Conservation (phyloP, 2,113 vertebrate species). For the Hippopotamus amphibius region DNA sequence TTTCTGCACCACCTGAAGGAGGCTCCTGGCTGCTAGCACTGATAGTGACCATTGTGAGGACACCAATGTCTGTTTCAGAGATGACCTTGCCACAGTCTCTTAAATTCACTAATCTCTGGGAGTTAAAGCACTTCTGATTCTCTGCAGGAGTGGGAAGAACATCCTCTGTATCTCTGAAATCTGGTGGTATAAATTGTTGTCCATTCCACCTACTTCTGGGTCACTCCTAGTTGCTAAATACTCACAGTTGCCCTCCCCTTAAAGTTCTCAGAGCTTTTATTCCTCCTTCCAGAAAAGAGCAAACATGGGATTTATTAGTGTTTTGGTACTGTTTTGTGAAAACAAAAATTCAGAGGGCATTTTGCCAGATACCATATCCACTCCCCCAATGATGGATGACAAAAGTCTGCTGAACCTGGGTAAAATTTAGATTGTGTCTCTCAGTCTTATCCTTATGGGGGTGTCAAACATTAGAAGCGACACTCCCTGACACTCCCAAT, state of each 20-base stretch:
- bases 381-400: background rate
- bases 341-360: constrained; percentile 42
- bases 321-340: constrained; percentile 50
- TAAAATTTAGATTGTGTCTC: background rate
- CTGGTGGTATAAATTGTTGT: background rate
- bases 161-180: background rate
- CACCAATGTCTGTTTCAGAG: background rate
- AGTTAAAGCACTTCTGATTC: background rate
- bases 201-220: background rate
- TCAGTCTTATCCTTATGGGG: background rate
- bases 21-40: background rate
- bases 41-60: background rate
- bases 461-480: background rate
- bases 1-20: background rate
- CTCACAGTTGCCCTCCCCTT: background rate
- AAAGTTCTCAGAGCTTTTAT: background rate
- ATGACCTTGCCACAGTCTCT: background rate
- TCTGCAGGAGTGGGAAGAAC: background rate
- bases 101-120: background rate
- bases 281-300: constrained; percentile 33
- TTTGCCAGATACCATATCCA: constrained; percentile 54
- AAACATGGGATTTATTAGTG: constrained; percentile 47
- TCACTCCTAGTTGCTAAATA: background rate
- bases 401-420: background rate
- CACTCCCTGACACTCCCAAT: background rate